Evolutionary conservation across 1,140 invertebrate genomes (phyloP), one percentile per base, ranked within the genome.

Genomic region (Riptortus pedestris): DNA sequence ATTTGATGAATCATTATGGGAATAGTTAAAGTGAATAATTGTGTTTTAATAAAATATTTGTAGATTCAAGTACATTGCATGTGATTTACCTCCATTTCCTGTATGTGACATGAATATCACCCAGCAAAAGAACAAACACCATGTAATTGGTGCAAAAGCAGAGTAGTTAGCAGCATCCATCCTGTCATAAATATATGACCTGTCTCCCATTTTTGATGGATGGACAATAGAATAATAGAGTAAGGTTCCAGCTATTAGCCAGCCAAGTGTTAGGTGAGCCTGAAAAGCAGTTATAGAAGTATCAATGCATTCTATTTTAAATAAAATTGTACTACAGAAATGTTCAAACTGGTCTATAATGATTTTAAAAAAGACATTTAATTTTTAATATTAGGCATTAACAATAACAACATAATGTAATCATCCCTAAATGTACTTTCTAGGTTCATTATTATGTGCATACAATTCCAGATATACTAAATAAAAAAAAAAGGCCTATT

Each of bases 111-210:
- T 76, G 67, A 84, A 80, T 5, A 82, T 79, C 7, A 83, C 75
- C 85, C 85, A 87, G 20, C 76, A 75, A 69, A 86, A 85, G 59
- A 83, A 74, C 11, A 78, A 73, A 68, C 84, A 86, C 84, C 84
- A 87, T 9, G 80, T 78, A 51, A 87, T 84, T 0, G 85, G 85
- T 26, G 83, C 80, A 69, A 87, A 83, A 16, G 85, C 84, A 29
- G 85, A 83, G 67, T 86, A 87, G 57, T 79, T 78, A 2, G 84
- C 85, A 0, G 83, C 83, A 71, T 87, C 80, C 1, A 77, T 74
- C 3, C 80, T 77, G 68, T 84, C 79, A 65, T 87, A 87, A 7
- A 79, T 73, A 65, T 87, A 87, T 70, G 78, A 73, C n/a, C 82
- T 79, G 20, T 77, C 77, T 0, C 83, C 80, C 85, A 86, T 86